Base-by-base conservation (phyloP, 2,797 vertebrate genomes). In the Scolopax rusticola region DNA sequence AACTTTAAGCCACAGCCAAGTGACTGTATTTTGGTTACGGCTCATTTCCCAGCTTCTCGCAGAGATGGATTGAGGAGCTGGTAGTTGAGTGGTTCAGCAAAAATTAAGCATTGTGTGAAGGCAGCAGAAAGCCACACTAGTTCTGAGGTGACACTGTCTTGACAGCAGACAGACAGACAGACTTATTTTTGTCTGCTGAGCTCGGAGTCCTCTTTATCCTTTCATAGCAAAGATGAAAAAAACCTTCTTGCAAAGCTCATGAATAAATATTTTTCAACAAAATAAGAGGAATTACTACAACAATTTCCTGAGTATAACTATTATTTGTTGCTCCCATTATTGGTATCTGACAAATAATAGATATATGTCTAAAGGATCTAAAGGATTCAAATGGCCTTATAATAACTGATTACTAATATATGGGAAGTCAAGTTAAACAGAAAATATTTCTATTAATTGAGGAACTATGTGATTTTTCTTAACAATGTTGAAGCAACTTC, bases 21-120 rank as follows among this genome's bases (percentile, higher is more conserved):
- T 40, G 17, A 7, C 16, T 36, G 3, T 43, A 45, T 74, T 83
- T 90, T 81, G 43, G 32, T 74, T 77, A 75, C 28, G 69, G 48
- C 53, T 90, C 73, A 81, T 88, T 96, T 95, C 92, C 79, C 67
- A 73, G 25, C 40, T 91, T 32, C 38, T 83, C 47, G 15, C 12
- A 67, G 78, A 76, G 40, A 64, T 12, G 17, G 43, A 30, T 0
- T 67, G 40, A 25, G 41, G 56, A 90, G 10, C 11, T 56, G 32
- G 48, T 50, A n/a, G 15, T 63, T 77, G 65, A 74, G n/a, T 6
- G 48, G 40, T n/a, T 74, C 8, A 7, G 60, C 50, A 90, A 47
- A 82, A 87, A 74, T 24, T 60, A 73, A 78, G 36, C 2, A 0
- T 15, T 82, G 61, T 50, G 28, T 36, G 30, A 25, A 89, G n/a